Evolutionary conservation across 2,888 invertebrate genomes (phyloP).

Genomic region (Limnephilus rhombicus): DNA sequence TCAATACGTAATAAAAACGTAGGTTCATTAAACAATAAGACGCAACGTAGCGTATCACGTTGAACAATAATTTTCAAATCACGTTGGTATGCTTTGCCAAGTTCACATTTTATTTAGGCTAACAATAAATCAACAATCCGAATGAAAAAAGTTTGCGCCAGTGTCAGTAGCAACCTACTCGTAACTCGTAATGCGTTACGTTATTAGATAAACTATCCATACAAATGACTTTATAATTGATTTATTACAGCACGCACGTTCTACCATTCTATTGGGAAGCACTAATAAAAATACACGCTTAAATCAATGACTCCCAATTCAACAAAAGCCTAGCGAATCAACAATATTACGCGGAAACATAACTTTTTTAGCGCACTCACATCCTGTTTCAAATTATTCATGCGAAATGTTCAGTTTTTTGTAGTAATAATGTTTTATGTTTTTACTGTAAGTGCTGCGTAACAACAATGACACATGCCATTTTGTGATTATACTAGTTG

Average conservation of each 20-base stretch:
- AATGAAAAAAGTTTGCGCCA: not conserved
- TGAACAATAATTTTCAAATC: not conserved
- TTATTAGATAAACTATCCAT: constrained; percentile 30
- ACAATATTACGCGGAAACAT: not conserved
- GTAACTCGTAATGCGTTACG: not conserved
- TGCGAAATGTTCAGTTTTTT: not conserved
- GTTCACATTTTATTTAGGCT: not conserved
- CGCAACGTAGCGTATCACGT: not conserved
- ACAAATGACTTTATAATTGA: constrained; percentile 44
- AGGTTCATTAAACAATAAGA: not conserved
- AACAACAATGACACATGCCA: not conserved
- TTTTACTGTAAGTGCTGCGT: not conserved
- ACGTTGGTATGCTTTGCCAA: not conserved
- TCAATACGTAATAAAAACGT: not conserved
- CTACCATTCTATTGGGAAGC: constrained; percentile 9
- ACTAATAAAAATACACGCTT: not conserved
- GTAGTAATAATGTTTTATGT: not conserved
- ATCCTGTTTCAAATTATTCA: not conserved
- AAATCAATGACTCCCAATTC: not conserved
- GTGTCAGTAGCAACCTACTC: not conserved
- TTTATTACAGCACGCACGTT: constrained; percentile 34
- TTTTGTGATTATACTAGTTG: not conserved
- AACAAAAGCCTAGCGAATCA: constrained; percentile 1
- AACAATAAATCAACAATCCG: not conserved
- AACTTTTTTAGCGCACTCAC: not conserved